phyloP scores from a whole-genome alignment of 2,797 vertebrate genomes.

The Molossus molossus region DNA sequence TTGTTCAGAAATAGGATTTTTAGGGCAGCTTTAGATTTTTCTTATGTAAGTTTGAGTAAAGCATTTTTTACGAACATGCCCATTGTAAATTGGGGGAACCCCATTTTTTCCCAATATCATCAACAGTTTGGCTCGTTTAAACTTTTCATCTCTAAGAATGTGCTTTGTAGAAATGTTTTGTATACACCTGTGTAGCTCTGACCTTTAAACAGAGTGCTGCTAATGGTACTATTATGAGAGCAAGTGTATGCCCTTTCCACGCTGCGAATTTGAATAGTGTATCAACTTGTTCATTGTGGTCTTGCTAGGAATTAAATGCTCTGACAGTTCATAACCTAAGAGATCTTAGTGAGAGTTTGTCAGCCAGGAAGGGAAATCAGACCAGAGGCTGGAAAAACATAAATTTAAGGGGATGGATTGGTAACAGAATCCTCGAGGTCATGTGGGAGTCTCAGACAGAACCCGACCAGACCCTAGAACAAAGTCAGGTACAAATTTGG shows the following conservation, averaged over 20 bases:
- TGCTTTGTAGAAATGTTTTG: background rate
- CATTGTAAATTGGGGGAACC: background rate
- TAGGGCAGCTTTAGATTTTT: conserved; percentile 53
- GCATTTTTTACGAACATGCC: background rate
- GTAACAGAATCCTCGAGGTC: conserved; percentile 21
- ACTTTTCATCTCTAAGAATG: conserved; percentile 45
- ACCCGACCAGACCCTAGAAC: background rate
- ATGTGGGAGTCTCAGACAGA: background rate
- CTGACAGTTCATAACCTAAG: conserved; percentile 73
- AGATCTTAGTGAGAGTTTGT: background rate
- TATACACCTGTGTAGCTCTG: background rate
- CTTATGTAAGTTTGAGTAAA: conserved; percentile 11
- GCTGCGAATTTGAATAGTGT: conserved; percentile 70
- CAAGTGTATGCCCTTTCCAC: conserved; percentile 28
- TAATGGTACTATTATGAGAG: conserved; percentile 44
- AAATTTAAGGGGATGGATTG: background rate
- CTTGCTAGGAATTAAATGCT: conserved; percentile 67
- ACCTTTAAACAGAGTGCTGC: conserved; percentile 54
- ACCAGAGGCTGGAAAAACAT: background rate
- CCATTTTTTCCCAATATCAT: background rate
- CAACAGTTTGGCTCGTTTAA: background rate
- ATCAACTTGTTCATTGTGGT: conserved; percentile 68
- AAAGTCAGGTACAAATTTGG: conserved; percentile 24
- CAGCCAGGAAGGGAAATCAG: background rate
- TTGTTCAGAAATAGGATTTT: conserved; percentile 49